These are phyloP conservation scores for Chondrosia reniformis DNA, from an alignment of 37 sponge, comb jelly and placozoan species.

Conservation along the genomic window DNA sequence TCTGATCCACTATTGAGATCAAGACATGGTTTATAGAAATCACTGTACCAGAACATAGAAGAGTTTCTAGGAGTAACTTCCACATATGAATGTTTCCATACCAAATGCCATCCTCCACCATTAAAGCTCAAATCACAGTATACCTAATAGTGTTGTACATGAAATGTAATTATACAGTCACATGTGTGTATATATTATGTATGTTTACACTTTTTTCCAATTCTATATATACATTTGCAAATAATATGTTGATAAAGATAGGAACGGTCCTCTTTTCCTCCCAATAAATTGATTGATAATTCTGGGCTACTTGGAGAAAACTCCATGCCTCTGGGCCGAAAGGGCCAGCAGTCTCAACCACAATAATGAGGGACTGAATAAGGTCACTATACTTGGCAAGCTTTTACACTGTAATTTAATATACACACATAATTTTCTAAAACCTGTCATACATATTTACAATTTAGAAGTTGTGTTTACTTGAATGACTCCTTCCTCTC, in stretches of 20 bases:
- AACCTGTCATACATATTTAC: neutral
- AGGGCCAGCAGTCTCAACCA: no score
- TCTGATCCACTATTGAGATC: neutral
- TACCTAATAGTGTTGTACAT: neutral
- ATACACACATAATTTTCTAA: no score
- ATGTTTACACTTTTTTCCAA: neutral
- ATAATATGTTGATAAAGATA: neutral
- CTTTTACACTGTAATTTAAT: no score
- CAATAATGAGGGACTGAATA: no score
- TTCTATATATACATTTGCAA: no score
- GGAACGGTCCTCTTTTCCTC: no score
- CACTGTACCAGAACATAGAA: neutral
- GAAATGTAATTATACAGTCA: neutral
- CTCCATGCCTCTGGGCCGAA: no score
- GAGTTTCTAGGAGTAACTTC: neutral
- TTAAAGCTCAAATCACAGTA: neutral
- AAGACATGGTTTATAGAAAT: neutral
- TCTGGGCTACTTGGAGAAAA: no score
- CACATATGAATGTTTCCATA: neutral
- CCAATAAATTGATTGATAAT: no score
- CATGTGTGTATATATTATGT: neutral
- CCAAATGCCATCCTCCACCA: slow-evolving; percentile 6
- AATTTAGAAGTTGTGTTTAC: neutral
- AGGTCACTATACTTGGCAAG: no score
- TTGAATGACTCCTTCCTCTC: slow-evolving; percentile 23